These are phyloP conservation scores for Hydropsyche betteni DNA, from an alignment of 2,888 invertebrate genomes.

Conservation along the genomic window DNA sequence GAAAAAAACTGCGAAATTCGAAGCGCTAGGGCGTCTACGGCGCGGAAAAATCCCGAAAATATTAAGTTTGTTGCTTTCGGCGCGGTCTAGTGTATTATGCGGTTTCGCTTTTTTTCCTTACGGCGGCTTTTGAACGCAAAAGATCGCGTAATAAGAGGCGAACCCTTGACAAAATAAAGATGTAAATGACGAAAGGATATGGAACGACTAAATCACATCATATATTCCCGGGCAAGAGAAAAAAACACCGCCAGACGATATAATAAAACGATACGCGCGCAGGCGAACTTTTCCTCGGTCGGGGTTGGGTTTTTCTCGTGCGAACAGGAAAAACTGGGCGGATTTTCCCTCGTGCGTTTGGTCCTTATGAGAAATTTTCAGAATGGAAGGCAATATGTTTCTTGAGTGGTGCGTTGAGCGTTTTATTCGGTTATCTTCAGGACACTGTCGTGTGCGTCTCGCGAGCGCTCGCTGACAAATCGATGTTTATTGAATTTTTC, in stretches of 20 bases:
- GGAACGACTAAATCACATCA: conserved; percentile 34
- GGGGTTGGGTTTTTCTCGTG: background rate
- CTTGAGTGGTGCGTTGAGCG: conserved; percentile 23
- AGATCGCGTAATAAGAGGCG: conserved; percentile 42
- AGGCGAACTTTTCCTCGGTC: background rate
- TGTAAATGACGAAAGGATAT: conserved; percentile 40
- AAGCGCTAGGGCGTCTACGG: background rate
- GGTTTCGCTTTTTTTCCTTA: conserved; percentile 20
- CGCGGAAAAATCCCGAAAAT: conserved; percentile 3
- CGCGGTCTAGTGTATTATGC: conserved; percentile 20
- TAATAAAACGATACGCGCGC: conserved; percentile 31
- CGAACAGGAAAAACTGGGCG: background rate
- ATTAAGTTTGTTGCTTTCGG: conserved; percentile 19
- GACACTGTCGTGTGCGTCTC: background rate
- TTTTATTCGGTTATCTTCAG: conserved; percentile 29
- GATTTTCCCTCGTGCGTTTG: background rate
- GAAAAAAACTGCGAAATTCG: background rate
- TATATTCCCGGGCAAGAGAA: conserved; percentile 26
- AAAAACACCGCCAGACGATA: conserved; percentile 32
- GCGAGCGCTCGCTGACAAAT: conserved; percentile 18
- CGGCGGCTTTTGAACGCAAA: conserved; percentile 1
- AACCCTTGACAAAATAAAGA: conserved; percentile 39
- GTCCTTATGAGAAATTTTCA: conserved; percentile 33
- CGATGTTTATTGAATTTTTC: conserved; percentile 25
- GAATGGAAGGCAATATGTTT: conserved; percentile 34